These are phyloP conservation scores for Pantelozetes paolii DNA, from an alignment of 2,888 invertebrate species.

Conservation along the genomic window DNA sequence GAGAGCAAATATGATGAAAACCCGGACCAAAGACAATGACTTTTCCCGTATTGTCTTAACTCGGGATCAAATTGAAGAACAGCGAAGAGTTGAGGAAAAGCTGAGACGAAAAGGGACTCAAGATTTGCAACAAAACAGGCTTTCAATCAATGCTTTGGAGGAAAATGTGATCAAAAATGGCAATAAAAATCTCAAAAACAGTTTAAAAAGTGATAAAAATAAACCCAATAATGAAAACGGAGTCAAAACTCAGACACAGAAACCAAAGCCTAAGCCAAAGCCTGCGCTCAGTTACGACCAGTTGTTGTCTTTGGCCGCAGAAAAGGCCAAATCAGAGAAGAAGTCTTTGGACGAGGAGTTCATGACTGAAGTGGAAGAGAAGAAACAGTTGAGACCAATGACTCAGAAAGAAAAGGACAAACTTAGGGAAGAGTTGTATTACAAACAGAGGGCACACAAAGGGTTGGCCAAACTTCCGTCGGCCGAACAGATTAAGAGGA, in stretches of 20 bases:
- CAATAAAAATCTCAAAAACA: not conserved
- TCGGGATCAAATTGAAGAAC: slow-evolving; percentile 43
- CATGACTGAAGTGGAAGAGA: slow-evolving; percentile 40
- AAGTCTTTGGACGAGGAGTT: slow-evolving; percentile 35
- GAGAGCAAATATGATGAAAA: slow-evolving; percentile 47
- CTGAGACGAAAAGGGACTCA: slow-evolving; percentile 39
- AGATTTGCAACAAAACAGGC: not conserved
- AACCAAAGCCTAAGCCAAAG: too few species aligned
- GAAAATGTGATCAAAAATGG: not conserved
- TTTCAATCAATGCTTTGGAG: not conserved
- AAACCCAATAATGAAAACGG: not conserved
- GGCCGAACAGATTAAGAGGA: not conserved
- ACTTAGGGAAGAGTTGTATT: slow-evolving; percentile 42
- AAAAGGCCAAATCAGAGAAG: slow-evolving; percentile 29
- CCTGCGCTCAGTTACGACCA: slow-evolving; percentile 36
- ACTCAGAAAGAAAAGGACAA: slow-evolving; percentile 44
- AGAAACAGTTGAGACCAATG: slow-evolving; percentile 43
- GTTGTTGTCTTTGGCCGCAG: slow-evolving; percentile 33
- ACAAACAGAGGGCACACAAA: slow-evolving; percentile 17
- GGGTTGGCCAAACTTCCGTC: slow-evolving; percentile 32
- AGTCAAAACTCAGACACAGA: not conserved
- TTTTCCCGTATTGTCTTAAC: slow-evolving; percentile 45
- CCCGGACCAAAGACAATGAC: slow-evolving; percentile 47
- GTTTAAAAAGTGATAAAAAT: not conserved
- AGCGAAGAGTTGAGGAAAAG: slow-evolving; percentile 44